These are phyloP conservation scores for Egretta garzetta DNA, from an alignment of 2,113 vertebrate genomes.

Conservation along the genomic window DNA sequence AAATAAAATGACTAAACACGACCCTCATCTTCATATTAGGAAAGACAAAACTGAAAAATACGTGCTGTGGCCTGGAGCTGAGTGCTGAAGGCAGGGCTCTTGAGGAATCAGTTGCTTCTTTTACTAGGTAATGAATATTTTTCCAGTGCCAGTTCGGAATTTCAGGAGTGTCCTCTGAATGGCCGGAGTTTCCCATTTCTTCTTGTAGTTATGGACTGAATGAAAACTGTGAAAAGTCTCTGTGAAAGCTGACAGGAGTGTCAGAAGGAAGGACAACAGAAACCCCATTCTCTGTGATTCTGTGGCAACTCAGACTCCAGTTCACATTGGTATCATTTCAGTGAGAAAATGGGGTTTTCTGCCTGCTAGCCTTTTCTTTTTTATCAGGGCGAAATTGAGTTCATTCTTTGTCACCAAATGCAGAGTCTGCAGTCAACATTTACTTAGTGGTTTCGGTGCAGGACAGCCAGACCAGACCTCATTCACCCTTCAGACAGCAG, in stretches of 20 bases:
- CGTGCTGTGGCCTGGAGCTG: not conserved
- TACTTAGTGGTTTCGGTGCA: not conserved
- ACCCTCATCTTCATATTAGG: not conserved
- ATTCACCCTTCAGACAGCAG: not conserved
- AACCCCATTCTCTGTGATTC: not conserved
- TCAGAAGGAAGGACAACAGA: not conserved
- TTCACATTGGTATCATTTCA: not conserved
- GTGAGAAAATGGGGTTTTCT: not conserved
- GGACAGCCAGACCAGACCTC: not conserved
- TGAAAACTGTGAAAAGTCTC: not conserved
- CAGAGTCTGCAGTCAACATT: not conserved
- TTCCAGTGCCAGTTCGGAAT: not conserved
- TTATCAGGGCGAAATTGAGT: not conserved
- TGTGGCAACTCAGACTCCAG: not conserved
- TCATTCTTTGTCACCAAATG: not conserved
- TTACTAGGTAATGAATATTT: not conserved
- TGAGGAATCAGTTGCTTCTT: not conserved
- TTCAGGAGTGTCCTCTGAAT: not conserved
- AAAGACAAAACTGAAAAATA: not conserved
- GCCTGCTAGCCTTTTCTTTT: not conserved
- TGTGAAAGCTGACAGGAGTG: not conserved
- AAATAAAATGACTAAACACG: not conserved
- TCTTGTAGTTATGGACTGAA: not conserved
- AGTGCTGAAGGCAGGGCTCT: not conserved
- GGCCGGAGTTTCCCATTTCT: not conserved